phyloP scores from a whole-genome alignment of 2,797 vertebrate genomes.

The Macropodus opercularis region DNA sequence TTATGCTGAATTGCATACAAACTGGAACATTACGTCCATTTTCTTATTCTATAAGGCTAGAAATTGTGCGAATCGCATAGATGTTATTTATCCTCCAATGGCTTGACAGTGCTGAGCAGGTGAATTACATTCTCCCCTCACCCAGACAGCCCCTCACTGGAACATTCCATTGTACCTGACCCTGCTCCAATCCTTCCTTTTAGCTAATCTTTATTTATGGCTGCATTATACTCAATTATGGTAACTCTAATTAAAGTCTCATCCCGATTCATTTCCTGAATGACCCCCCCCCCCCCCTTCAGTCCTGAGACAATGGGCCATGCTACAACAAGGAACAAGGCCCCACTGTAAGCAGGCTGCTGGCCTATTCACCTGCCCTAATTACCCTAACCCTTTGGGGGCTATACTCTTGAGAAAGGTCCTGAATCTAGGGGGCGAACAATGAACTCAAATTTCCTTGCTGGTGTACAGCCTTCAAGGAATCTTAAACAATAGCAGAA shows the following conservation, averaged over 20 bases:
- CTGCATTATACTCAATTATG: conserved; percentile 79
- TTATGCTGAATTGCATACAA: conserved; percentile 33
- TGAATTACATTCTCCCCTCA: conserved; percentile 34
- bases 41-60: conserved; percentile 6
- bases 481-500: conserved; percentile 40
- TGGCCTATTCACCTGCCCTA: conserved; percentile 84
- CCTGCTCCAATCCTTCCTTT: conserved; percentile 51
- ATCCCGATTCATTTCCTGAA: conserved; percentile 77
- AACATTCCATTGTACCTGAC: conserved; percentile 60
- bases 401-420: conserved; percentile 72
- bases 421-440: conserved; percentile 55
- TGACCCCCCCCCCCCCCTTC: conserved; percentile 52
- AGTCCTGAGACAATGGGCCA: conserved; percentile 72
- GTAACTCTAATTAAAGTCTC: conserved; percentile 75
- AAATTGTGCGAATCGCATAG: conserved; percentile 43
- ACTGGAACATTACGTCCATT: conserved; percentile 21
- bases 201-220: conserved; percentile 73
- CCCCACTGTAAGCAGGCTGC: conserved; percentile 79
- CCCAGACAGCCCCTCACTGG: conserved; percentile 19
- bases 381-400: conserved; percentile 79
- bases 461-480: conserved; percentile 23
- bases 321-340: conserved; percentile 80
- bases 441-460: conserved; percentile 68
- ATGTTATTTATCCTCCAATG: conserved; percentile 44
- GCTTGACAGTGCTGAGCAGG: conserved; percentile 52